These are phyloP conservation scores for Hermatobates lingyangjiaoensis DNA, from an alignment of 1,140 invertebrate genomes.

Conservation along the genomic window DNA sequence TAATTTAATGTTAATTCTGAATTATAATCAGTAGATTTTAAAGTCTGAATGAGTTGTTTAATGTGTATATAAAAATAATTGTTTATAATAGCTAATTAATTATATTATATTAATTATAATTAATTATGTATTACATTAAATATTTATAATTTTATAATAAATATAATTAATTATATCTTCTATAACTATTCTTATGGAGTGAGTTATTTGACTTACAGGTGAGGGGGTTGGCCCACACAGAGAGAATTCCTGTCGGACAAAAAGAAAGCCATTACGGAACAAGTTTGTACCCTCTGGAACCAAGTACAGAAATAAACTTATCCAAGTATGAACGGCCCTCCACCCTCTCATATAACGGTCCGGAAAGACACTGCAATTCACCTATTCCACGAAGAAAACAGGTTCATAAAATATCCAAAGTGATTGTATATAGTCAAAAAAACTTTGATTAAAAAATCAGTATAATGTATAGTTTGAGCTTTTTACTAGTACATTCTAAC, in stretches of 20 bases:
- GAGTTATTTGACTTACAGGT: constrained; percentile 25
- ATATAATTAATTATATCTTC: too few relatives aligned
- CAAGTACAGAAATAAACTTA: too few relatives aligned
- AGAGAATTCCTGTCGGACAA: constrained; percentile 22
- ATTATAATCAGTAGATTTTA: too few relatives aligned
- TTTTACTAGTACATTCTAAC: too few relatives aligned
- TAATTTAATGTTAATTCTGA: too few relatives aligned
- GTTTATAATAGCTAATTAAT: neutral
- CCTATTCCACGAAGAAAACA: constrained; percentile 52
- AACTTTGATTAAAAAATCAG: too few relatives aligned
- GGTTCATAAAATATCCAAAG: too few relatives aligned
- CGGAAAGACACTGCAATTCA: constrained; percentile 33
- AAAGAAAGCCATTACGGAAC: constrained; percentile 25
- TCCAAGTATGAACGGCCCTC: too few relatives aligned
- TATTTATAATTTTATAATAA: neutral
- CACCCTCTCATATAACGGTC: constrained; percentile 26
- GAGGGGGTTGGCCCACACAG: constrained; percentile 52
- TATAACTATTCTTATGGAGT: too few relatives aligned
- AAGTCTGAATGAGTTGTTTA: neutral
- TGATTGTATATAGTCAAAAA: too few relatives aligned
- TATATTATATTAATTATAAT: neutral
- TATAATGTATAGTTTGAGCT: too few relatives aligned
- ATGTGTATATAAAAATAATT: neutral
- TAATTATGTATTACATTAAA: neutral
- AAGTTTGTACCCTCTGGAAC: too few relatives aligned